Evolutionary conservation across 2,797 vertebrate genomes (phyloP).

Genomic region (Sarcoramphus papa): DNA sequence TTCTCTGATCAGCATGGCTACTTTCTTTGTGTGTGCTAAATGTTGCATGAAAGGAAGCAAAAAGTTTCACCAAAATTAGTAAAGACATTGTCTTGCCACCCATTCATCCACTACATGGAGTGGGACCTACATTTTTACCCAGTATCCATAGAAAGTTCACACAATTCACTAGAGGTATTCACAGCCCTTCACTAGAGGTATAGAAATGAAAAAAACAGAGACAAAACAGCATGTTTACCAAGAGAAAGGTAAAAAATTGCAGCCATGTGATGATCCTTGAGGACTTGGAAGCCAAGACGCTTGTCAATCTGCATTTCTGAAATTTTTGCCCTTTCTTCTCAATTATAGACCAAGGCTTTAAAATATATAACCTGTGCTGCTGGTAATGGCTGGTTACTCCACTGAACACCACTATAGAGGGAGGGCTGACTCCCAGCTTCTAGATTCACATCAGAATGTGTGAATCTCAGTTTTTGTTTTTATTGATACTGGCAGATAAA

Average conservation of each 20-base stretch:
- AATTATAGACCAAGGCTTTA: neutral
- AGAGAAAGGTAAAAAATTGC: neutral
- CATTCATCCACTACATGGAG: neutral
- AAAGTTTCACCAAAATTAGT: neutral
- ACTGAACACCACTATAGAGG: neutral
- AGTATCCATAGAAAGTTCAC: neutral
- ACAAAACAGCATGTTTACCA: neutral
- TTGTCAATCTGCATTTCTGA: slow-evolving; percentile 3
- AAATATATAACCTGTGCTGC: neutral
- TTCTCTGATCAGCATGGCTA: accelerated
- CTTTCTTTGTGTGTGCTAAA: neutral
- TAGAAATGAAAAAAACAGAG: neutral
- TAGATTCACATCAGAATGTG: neutral
- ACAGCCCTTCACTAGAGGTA: neutral
- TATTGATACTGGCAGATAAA: slow-evolving; percentile 30
- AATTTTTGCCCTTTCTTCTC: neutral
- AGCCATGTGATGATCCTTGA: neutral
- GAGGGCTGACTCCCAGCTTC: neutral
- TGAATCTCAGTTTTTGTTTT: neutral
- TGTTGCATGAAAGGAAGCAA: neutral
- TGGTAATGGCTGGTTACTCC: neutral
- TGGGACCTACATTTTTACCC: neutral
- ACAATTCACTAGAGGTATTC: neutral
- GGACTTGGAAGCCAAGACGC: neutral
- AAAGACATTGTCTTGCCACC: neutral